Conservation (phyloP, 2,888 invertebrate genomes). For the Pachycephus smyrnensis region DNA sequence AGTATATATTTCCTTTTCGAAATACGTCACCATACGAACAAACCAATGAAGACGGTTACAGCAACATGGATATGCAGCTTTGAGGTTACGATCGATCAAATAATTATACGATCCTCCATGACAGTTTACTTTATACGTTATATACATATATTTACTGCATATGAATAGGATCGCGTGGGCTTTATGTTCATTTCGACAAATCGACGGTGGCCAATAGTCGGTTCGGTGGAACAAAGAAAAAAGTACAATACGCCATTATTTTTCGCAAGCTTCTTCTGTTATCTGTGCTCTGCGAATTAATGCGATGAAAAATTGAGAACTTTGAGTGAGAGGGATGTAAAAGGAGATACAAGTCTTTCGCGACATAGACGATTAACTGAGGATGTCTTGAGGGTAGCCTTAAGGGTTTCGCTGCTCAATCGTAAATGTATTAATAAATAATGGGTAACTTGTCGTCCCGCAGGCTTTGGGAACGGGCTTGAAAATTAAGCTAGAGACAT, state of each 20-base stretch:
- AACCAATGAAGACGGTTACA: background rate
- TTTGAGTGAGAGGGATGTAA: too few relatives aligned
- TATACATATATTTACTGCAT: background rate
- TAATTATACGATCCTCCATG: background rate
- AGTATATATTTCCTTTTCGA: background rate
- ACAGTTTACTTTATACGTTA: background rate
- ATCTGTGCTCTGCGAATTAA: background rate
- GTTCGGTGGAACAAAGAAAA: background rate
- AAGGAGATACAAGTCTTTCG: background rate
- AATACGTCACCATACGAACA: background rate
- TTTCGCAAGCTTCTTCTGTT: background rate
- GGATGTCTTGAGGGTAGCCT: background rate
- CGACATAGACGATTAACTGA: background rate
- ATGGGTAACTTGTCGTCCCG: conserved; percentile 12
- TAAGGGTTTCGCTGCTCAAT: conserved; percentile 35
- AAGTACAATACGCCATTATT: background rate
- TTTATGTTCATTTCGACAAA: background rate
- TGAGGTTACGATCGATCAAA: conserved; percentile 1
- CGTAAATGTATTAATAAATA: conserved; percentile 50
- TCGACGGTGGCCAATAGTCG: background rate
- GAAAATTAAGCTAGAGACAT: too few relatives aligned
- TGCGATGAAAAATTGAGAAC: too few relatives aligned
- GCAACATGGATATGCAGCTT: background rate
- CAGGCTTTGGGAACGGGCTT: too few relatives aligned
- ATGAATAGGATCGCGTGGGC: background rate